phyloP scores from a whole-genome alignment of 2,888 invertebrate species.

The Villa cingulata region DNA sequence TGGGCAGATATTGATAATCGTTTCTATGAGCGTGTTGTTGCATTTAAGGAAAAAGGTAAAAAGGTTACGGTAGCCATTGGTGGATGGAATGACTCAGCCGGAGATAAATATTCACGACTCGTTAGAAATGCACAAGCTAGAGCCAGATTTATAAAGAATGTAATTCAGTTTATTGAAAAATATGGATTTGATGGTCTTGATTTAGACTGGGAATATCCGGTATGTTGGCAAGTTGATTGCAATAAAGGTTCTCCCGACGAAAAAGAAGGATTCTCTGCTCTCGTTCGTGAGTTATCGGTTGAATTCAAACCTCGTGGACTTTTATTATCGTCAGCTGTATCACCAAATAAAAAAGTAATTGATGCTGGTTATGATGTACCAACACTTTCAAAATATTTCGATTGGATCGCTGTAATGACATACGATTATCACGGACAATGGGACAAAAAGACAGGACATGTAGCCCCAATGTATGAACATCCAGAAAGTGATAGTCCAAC shows the following conservation, averaged over 20 bases:
- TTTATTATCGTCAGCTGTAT: conserved; percentile 69
- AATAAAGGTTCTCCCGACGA: conserved; percentile 69
- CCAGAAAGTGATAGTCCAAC: conserved; percentile 59
- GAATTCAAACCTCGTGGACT: conserved; percentile 59
- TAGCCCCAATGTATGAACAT: conserved; percentile 72
- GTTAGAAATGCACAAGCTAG: conserved; percentile 61
- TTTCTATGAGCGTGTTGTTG: conserved; percentile 77
- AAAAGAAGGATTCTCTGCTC: conserved; percentile 59
- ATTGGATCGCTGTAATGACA: conserved; percentile 85
- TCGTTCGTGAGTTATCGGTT: conserved; percentile 59
- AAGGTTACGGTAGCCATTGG: conserved; percentile 81
- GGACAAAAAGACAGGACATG: conserved; percentile 82
- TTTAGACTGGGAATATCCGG: conserved; percentile 90
- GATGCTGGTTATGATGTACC: conserved; percentile 77
- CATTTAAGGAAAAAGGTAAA: conserved; percentile 54
- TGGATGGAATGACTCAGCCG: conserved; percentile 90
- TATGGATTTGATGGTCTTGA: conserved; percentile 83
- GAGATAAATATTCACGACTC: conserved; percentile 73
- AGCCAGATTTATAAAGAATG: conserved; percentile 58
- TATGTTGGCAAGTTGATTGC: conserved; percentile 82
- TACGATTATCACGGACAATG: conserved; percentile 87
- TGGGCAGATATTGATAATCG: conserved; percentile 86
- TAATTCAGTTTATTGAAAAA: conserved; percentile 61
- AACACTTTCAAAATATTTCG: conserved; percentile 56
- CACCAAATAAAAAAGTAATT: conserved; percentile 69